These are phyloP conservation scores for Capromys pilorides DNA, from an alignment of 2,797 vertebrate genomes.

Conservation along the genomic window DNA sequence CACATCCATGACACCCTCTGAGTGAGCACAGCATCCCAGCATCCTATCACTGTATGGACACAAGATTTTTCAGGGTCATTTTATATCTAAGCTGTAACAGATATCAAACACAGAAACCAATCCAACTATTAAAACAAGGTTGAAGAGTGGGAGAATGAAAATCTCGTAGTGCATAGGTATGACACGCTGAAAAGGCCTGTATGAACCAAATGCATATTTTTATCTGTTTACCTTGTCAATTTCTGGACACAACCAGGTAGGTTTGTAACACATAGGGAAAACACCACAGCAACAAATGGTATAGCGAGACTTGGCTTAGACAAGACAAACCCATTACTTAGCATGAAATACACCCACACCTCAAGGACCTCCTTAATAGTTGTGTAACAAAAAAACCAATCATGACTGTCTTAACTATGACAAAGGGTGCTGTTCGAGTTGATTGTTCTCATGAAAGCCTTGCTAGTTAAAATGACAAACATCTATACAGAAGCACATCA, in stretches of 20 bases:
- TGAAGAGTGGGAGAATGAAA: background rate
- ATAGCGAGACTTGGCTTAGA: background rate
- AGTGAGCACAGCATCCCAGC: background rate
- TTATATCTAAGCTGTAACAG: background rate
- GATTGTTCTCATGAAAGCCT: background rate
- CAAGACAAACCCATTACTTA: background rate
- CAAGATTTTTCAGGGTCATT: background rate
- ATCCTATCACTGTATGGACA: background rate
- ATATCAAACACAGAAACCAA: accelerated
- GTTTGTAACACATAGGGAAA: background rate
- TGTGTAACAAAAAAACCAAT: background rate
- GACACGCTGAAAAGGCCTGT: background rate
- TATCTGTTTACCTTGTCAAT: background rate
- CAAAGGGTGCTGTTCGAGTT: background rate
- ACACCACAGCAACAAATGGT: background rate
- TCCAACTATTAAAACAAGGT: background rate
- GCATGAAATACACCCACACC: background rate
- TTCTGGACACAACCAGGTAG: background rate
- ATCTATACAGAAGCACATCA: background rate
- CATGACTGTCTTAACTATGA: background rate
- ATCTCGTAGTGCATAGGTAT: accelerated
- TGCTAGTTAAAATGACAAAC: background rate
- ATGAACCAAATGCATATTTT: no score
- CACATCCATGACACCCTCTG: background rate
- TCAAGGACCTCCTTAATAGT: background rate